Percentiles rank a stretch among this genome's conserved stretches.
Conservation (phyloP, 2,113 vertebrate species). For the Syrmaticus mikado region DNA sequence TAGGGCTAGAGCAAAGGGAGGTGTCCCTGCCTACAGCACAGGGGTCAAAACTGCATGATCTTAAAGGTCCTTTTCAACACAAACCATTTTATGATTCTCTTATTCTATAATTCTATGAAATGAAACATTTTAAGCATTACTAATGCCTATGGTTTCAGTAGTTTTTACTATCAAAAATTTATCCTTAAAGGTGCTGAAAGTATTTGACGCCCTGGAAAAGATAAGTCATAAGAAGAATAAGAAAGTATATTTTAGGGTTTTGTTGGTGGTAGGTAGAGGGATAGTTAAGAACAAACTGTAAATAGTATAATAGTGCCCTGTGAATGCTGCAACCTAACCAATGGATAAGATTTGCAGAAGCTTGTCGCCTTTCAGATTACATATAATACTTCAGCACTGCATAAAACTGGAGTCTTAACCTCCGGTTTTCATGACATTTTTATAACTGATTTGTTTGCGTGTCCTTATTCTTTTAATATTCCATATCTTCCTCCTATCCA, state of each 20-base stretch:
- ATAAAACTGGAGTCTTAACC: not conserved
- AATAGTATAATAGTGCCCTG: not conserved
- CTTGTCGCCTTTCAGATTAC: not conserved
- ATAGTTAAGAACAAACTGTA: not conserved
- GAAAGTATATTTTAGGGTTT: not conserved
- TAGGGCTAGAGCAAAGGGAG: no score
- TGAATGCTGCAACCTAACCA: not conserved
- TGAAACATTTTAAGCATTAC: constrained; percentile 64
- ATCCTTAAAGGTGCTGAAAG: constrained; percentile 15
- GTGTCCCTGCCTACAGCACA: no score
- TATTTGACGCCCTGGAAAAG: constrained; percentile 7
- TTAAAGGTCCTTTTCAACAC: no score
- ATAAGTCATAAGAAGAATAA: not conserved
- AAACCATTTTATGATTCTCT: no score
- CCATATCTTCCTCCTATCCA: not conserved
- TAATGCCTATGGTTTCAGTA: constrained; percentile 53
- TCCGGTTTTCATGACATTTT: not conserved
- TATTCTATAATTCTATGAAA: not conserved
- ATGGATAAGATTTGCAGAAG: not conserved
- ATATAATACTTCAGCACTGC: not conserved
- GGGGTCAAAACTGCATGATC: no score
- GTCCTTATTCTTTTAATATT: not conserved
- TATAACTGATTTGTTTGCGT: not conserved
- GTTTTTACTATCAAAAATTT: constrained; percentile 53
- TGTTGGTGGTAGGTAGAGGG: not conserved